Percentiles rank a stretch among this genome's conserved stretches.
Conservation (phyloP, 2,113 vertebrate species). For the Baryphthengus martii region DNA sequence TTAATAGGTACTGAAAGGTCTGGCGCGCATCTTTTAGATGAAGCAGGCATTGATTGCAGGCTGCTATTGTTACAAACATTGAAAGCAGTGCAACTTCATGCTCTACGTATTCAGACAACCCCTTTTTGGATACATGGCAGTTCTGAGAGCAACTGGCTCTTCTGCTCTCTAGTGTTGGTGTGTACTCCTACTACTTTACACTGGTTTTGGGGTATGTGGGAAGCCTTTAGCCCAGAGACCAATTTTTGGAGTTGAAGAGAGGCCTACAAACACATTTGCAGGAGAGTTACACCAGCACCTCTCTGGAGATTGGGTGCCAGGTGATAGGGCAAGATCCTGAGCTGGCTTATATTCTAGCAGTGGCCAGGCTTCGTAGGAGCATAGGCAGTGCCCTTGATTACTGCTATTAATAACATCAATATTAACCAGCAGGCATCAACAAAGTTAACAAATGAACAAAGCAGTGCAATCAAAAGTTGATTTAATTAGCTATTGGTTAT, state of each 20-base stretch:
- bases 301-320: background rate
- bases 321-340: background rate
- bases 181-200: background rate
- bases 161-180: background rate
- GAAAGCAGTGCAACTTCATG: background rate
- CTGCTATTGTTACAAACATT: background rate
- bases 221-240: background rate
- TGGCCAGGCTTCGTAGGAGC: background rate
- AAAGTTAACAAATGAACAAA: background rate
- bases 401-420: background rate
- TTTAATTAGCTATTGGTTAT: background rate
- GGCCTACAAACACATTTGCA: background rate
- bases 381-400: background rate
- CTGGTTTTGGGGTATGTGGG: background rate
- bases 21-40: conserved; percentile 4
- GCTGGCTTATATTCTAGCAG: background rate
- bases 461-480: background rate
- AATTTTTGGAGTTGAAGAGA: conserved; percentile 2
- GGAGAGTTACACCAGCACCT: background rate
- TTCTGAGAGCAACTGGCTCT: conserved; percentile 39
- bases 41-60: background rate
- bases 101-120: background rate
- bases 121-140: background rate
- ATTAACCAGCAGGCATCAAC: background rate
- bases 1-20: conserved; percentile 26